These are phyloP conservation scores for Cryptotermes secundus DNA, from an alignment of 1,140 invertebrate genomes.

Conservation along the genomic window DNA sequence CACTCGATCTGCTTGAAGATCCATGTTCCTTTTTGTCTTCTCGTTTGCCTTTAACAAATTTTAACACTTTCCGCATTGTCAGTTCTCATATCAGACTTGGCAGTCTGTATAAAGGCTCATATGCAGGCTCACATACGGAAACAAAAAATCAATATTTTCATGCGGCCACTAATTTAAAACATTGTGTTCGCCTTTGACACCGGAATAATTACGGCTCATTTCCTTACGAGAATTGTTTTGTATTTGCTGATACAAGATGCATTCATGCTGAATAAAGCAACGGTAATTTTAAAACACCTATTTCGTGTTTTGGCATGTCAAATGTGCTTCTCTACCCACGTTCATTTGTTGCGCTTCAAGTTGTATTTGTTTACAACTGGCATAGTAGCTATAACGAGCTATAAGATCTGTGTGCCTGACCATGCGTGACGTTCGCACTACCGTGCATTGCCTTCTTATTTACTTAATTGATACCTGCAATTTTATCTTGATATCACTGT, in stretches of 20 bases:
- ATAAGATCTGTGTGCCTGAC: not conserved
- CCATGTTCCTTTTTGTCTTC: conserved; percentile 41
- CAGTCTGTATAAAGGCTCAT: not conserved
- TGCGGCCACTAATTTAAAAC: not conserved
- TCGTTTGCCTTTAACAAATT: conserved; percentile 44
- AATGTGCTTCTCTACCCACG: not conserved
- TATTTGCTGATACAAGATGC: not conserved
- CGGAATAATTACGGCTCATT: not conserved
- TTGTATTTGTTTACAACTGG: not conserved
- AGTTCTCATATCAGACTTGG: not conserved
- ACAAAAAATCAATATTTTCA: conserved; percentile 33
- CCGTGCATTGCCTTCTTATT: not conserved
- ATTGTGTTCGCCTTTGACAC: not conserved
- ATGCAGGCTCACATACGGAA: not conserved
- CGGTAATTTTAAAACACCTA: not conserved
- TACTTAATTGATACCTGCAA: not conserved
- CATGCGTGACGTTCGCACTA: not conserved
- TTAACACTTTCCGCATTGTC: conserved; percentile 44
- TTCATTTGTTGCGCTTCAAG: not conserved
- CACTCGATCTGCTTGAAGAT: conserved; percentile 36
- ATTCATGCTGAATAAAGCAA: not conserved
- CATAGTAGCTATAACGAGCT: not conserved
- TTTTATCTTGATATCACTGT: too few relatives aligned
- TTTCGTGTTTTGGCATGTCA: not conserved
- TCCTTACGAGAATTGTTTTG: not conserved